Base-by-base conservation (phyloP, 2,113 vertebrate species). In the Urocynchramus pylzowi region DNA sequence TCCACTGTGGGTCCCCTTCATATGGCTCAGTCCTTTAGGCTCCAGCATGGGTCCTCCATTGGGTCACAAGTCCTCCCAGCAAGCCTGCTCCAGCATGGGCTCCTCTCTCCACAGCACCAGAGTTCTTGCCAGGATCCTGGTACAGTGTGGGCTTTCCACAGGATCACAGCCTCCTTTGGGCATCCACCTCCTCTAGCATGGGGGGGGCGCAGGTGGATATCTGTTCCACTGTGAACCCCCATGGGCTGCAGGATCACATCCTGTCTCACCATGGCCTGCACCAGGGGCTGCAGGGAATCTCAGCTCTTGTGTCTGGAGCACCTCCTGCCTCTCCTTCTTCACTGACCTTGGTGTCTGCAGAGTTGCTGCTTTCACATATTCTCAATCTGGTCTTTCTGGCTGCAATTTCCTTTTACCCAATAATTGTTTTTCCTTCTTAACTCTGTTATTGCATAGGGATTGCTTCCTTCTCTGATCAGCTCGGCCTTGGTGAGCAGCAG, bases 381-480 rank as follows among this genome's bases (percentile, higher is more conserved):
- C 52, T 76, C 21, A 14, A 13, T 63, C 21, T 42, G 33, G 56
- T 57, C 14, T 63, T 44, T 74, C 33, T 81, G 18, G 15, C 37
- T 81, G 13, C 33, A 52, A 11, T 74, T 50, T 67, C 9, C 23
- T 52, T 52, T 47, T 60, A 33, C 22, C 22, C 52, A 44, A 17
- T 59, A 39, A 3, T 41, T 37, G 31, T 69, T 64, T 39, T 68
- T 24, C 68, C 23, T 81, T 39, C 45, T 53, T 68, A 89, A 26
- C 28, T 74, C 9, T 67, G 4, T 75, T 82, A 18, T 30, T 75
- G 19, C 39, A 60, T 30, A 30, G 60, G 13, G 13, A 4, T 60
- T 82, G 13, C n/a, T 53, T 45, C 30, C 6, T 4, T 59, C 0
- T 0, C 44, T 67, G 23, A 14, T 74, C 45, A 27, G 39, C 28